Percentiles rank a stretch among this genome's conserved stretches.
phyloP scores from a whole-genome alignment of 64 coral and sea anemone species.

The Catalaphyllia jardinei region DNA sequence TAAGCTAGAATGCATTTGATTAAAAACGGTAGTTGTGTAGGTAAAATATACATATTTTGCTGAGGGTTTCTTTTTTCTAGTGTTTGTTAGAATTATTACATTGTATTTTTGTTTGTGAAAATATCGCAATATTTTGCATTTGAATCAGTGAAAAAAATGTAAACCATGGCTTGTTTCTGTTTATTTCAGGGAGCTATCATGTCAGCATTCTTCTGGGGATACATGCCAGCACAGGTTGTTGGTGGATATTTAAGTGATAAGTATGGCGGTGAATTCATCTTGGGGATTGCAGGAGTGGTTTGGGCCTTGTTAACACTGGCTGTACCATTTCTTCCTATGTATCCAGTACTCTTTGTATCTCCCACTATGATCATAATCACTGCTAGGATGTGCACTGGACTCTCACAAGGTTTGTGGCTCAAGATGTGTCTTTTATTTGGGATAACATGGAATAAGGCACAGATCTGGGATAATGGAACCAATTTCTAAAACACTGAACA shows the following conservation, averaged over 20 bases:
- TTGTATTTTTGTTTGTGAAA: too few species aligned
- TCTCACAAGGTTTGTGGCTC: slow-evolving; percentile 68
- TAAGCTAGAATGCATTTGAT: too few species aligned
- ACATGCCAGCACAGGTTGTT: slow-evolving; percentile 78
- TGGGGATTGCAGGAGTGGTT: slow-evolving; percentile 67
- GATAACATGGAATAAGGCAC: not conserved
- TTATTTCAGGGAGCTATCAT: slow-evolving; percentile 74
- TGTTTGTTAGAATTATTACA: too few species aligned
- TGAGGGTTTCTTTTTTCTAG: too few species aligned
- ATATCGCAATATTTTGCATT: too few species aligned
- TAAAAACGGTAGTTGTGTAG: too few species aligned
- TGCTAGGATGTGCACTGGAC: slow-evolving; percentile 67
- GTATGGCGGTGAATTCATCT: slow-evolving; percentile 84
- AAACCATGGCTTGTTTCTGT: not conserved
- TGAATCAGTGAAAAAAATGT: too few species aligned
- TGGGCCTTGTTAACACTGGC: slow-evolving; percentile 77
- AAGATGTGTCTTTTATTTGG: not conserved
- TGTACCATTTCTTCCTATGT: slow-evolving; percentile 77
- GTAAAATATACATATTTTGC: too few species aligned
- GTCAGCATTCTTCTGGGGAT: slow-evolving; percentile 94
- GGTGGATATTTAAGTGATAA: slow-evolving; percentile 91
- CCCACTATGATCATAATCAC: slow-evolving; percentile 60
- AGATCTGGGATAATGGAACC: too few species aligned
- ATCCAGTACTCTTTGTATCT: slow-evolving; percentile 54
- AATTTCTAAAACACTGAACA: too few species aligned